These are phyloP conservation scores for Petrolisthes manimaculis DNA, from an alignment of 2,888 invertebrate species.

Conservation along the genomic window DNA sequence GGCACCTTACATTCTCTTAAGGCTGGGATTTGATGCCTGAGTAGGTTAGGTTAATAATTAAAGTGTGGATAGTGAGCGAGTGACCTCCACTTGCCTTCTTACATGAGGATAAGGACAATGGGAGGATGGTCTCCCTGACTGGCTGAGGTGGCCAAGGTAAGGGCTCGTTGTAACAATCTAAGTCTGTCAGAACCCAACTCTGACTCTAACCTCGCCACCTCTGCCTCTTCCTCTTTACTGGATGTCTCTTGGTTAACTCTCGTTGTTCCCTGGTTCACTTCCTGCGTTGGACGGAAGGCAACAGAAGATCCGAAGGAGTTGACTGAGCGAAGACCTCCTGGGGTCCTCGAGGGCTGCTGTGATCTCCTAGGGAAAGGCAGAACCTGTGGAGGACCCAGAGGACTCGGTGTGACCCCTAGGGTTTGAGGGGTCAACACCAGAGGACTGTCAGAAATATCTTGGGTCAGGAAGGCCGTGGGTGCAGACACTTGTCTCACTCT, in stretches of 20 bases:
- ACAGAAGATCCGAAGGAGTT: neutral
- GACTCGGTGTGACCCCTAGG: slow-evolving; percentile 17
- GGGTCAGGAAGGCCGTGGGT: slow-evolving; percentile 24
- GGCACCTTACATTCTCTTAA: no score
- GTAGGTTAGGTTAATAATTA: no score
- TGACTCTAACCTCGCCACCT: neutral
- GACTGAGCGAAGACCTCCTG: neutral
- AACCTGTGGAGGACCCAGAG: neutral
- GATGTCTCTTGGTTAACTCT: neutral
- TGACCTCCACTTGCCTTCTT: no score
- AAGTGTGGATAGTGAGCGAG: no score
- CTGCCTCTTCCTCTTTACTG: neutral
- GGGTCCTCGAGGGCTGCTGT: neutral
- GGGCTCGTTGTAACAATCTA: neutral
- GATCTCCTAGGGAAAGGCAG: neutral
- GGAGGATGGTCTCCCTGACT: neutral
- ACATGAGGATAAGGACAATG: neutral
- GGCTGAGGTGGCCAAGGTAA: neutral
- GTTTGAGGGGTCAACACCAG: neutral
- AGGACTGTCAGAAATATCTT: neutral
- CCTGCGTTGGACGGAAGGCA: neutral
- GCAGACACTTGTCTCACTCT: neutral
- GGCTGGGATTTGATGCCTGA: no score
- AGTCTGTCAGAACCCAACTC: neutral
- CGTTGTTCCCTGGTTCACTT: neutral